Evolutionary conservation across 1,140 invertebrate genomes (phyloP), one percentile per base, ranked within the genome.

Genomic region (Diorhabda carinulata): DNA sequence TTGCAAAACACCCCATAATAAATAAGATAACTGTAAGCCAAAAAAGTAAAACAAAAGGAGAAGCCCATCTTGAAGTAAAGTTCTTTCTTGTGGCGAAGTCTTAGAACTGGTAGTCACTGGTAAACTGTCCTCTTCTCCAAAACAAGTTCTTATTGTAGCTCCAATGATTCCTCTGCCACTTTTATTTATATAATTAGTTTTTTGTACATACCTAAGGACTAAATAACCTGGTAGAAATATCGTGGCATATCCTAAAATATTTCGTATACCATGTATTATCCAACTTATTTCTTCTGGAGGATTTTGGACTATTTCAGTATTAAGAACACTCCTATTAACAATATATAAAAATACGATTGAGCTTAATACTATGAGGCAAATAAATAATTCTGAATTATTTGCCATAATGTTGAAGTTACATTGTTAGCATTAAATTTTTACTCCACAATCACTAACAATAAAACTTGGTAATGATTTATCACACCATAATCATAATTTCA

Each of bases 1-100:
- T 82, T 98, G 97, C 61, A 98, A 82, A 58, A 98, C 85, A 2
- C 96, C 97, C 96, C 97, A 99, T 44, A 92, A 92, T 25, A 98
- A 84, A 80, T 97, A 98, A 60, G 93, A 93, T 2, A 88, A 84
- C 87, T 97, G 96, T 2, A 98, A 85, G 2, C 96, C 96, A 56
- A 88, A 78, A 78, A 97, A 94, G 82, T 96, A 98, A 80, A 94
- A 89, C 2, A 87, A 25, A 2, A 96, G 79, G 43, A 89, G 79
- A 57, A 88, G 71, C 4, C 84, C 81, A 76, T 89, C 86, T 79
- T 87, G 83, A 4, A 83, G 78, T 74, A 82, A 80, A 47, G 84
- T 85, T 41, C 83, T 79, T 69, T 78, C 77, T 3, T 8, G 70
- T 70, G 47, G 65, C 41, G 62, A 73, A 43, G 77, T 70, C 10